Percentiles rank a stretch among this genome's conserved stretches.
These are phyloP conservation scores for Hippocampus abdominalis DNA, from an alignment of 2,113 vertebrate species.

Conservation along the genomic window DNA sequence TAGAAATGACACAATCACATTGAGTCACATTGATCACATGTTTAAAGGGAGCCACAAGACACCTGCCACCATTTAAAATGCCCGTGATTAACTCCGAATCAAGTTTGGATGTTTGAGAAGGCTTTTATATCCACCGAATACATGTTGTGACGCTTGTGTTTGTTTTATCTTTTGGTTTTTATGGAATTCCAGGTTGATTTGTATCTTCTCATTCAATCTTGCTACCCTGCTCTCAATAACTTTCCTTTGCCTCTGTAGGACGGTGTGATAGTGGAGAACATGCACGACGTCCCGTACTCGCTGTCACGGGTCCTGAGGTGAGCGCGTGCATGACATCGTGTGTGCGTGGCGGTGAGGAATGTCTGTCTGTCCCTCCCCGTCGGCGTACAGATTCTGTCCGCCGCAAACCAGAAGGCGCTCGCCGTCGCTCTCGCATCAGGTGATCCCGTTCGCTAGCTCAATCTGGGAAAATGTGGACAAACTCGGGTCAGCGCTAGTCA, in stretches of 20 bases:
- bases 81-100: too few relatives aligned
- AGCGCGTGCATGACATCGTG: constrained; percentile 73
- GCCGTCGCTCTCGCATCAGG: constrained; percentile 82
- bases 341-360: constrained; percentile 68
- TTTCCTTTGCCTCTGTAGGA: constrained; percentile 64
- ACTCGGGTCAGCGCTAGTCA: not conserved
- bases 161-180: too few relatives aligned
- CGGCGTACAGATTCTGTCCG: constrained; percentile 79
- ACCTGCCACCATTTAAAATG: too few relatives aligned
- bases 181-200: too few relatives aligned
- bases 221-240: not conserved
- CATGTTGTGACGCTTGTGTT: too few relatives aligned
- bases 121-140: too few relatives aligned
- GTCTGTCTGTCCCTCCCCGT: constrained; percentile 67
- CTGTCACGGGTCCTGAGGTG: constrained; percentile 76
- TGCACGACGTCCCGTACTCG: constrained; percentile 82
- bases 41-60: too few relatives aligned
- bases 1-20: too few relatives aligned
- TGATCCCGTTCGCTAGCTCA: constrained; percentile 27
- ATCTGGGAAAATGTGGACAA: too few relatives aligned
- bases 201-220: not conserved
- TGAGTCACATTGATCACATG: too few relatives aligned
- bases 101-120: too few relatives aligned
- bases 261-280: constrained; percentile 83
- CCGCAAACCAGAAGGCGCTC: constrained; percentile 76